A percentile compares a stretch with the other conserved stretches of the same genome.
Conservation (phyloP, 2,888 invertebrate genomes). For the Drosophila stalkeri region DNA sequence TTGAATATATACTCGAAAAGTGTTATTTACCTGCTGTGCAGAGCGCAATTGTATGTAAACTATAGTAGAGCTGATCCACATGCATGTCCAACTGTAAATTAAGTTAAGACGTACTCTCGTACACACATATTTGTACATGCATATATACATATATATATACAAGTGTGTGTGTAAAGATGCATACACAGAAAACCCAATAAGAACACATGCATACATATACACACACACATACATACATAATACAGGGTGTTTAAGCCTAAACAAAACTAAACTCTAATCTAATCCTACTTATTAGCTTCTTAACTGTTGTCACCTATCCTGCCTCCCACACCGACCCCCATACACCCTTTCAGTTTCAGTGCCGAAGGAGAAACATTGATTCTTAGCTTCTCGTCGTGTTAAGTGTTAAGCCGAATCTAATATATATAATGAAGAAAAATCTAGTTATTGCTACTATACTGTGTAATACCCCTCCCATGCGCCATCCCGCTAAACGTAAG, state of each 20-base stretch:
- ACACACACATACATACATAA: constrained; percentile 58
- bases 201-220: constrained; percentile 5
- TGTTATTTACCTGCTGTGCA: constrained; percentile 83
- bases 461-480: constrained; percentile 61
- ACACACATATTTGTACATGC: constrained; percentile 32
- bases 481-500: constrained; percentile 61
- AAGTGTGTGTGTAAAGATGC: constrained; percentile 29
- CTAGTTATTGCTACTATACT: constrained; percentile 75
- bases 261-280: constrained; percentile 60
- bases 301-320: constrained; percentile 66
- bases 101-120: constrained; percentile 72
- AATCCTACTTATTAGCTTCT: constrained; percentile 71
- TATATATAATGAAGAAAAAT: constrained; percentile 43
- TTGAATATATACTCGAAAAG: constrained; percentile 77
- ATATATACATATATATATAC: constrained; percentile 9
- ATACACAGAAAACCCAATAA: constrained; percentile 16
- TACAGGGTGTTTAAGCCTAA: constrained; percentile 76
- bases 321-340: background rate
- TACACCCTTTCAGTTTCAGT: constrained; percentile 51
- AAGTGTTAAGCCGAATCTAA: constrained; percentile 73
- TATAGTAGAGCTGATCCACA: constrained; percentile 76
- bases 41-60: constrained; percentile 81
- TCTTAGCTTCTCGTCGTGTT: constrained; percentile 76
- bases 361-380: constrained; percentile 51
- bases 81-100: constrained; percentile 83